phyloP scores from a whole-genome alignment of 2,888 invertebrate species.

The Bombyx huttoni region DNA sequence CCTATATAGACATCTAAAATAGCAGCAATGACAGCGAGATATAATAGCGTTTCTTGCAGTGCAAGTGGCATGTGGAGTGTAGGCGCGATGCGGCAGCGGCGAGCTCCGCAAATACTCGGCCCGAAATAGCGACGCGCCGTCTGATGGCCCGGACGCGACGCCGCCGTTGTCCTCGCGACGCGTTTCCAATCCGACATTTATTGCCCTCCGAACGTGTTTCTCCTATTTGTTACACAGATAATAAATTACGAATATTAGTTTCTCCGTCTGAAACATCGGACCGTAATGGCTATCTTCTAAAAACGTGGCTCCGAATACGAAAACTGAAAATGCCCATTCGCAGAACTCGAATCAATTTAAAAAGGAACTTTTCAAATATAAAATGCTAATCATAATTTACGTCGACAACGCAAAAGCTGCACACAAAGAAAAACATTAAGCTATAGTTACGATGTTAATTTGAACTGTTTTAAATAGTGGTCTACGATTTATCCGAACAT shows the following conservation, averaged over 20 bases:
- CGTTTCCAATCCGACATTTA: slow-evolving; percentile 17
- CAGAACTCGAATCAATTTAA: too few relatives aligned
- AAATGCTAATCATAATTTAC: too few relatives aligned
- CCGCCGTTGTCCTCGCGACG: slow-evolving; percentile 13
- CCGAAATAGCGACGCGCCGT: slow-evolving; percentile 58
- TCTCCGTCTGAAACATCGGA: background rate
- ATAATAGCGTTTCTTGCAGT: slow-evolving; percentile 25
- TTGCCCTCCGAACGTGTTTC: slow-evolving; percentile 16
- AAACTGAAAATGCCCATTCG: background rate
- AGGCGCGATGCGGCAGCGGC: slow-evolving; percentile 26
- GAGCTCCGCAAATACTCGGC: slow-evolving; percentile 47
- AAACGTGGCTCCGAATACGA: background rate
- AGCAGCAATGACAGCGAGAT: slow-evolving; percentile 12
- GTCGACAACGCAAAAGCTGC: too few relatives aligned
- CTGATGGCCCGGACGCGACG: slow-evolving; percentile 45
- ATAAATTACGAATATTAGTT: slow-evolving; percentile 9
- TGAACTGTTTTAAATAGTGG: too few relatives aligned
- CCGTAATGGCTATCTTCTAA: background rate
- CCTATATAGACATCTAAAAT: background rate
- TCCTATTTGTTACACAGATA: slow-evolving; percentile 18
- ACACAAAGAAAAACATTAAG: too few relatives aligned
- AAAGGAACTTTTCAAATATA: too few relatives aligned
- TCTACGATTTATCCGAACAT: too few relatives aligned
- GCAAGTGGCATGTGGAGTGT: slow-evolving; percentile 40
- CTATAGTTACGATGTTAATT: too few relatives aligned